Evolutionary conservation across 2,113 vertebrate species (phyloP).

Genomic region (Chaenocephalus aceratus): DNA sequence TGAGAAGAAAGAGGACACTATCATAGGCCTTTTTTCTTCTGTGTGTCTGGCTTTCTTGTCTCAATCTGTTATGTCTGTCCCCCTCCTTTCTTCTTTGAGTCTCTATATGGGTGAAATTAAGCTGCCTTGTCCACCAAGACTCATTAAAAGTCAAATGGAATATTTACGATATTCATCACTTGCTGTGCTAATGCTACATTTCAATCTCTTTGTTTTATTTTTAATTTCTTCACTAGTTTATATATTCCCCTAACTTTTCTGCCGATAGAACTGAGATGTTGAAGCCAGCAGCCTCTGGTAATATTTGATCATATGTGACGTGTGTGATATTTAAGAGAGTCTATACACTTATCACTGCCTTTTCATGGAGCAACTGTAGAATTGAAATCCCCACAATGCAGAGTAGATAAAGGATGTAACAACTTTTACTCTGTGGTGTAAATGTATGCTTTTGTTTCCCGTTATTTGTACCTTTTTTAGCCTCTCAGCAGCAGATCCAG

Average conservation of each 20-base stretch:
- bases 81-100: constrained; percentile 6
- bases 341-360: not conserved
- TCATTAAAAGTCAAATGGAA: not conserved
- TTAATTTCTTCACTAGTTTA: not conserved
- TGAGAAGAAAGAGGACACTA: constrained; percentile 33
- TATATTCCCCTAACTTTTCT: constrained; percentile 8
- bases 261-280: not conserved
- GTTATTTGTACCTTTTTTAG: constrained; percentile 89
- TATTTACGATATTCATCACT: not conserved
- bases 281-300: not conserved
- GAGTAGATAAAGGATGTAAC: not conserved
- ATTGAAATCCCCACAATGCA: not conserved
- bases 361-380: constrained; percentile 9
- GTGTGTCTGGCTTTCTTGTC: constrained; percentile 25
- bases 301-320: not conserved
- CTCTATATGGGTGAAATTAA: constrained; percentile 19
- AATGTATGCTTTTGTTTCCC: not conserved
- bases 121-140: not conserved
- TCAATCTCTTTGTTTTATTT: constrained; percentile 14
- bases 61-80: constrained; percentile 1
- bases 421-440: not conserved
- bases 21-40: constrained; percentile 25
- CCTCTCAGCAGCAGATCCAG: constrained; percentile 89
- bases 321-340: not conserved
- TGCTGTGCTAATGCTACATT: not conserved